phyloP scores from a whole-genome alignment of 2,888 invertebrate species.

The Dicranocentrus wangi region DNA sequence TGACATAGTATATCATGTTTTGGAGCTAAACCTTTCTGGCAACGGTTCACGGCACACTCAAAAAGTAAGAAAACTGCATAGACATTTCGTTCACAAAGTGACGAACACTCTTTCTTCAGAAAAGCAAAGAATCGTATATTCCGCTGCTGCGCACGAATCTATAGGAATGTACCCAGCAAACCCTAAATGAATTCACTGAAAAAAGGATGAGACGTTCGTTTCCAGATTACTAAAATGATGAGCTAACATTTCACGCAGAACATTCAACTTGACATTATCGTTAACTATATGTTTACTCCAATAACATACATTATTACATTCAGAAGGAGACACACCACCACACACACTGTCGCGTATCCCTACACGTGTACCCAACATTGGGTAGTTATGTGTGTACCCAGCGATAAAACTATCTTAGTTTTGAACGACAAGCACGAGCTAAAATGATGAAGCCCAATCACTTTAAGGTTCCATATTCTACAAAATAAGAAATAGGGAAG shows the following conservation, averaged over 20 bases:
- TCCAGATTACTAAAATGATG: constrained; percentile 44
- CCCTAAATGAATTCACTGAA: too few species aligned
- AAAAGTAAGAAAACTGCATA: constrained; percentile 16
- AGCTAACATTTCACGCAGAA: constrained; percentile 58
- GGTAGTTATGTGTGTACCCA: neutral
- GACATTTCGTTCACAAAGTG: neutral
- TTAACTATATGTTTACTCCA: constrained; percentile 46
- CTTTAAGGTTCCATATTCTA: constrained; percentile 41
- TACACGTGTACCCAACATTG: constrained; percentile 19
- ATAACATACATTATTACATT: constrained; percentile 33
- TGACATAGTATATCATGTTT: constrained; percentile 47
- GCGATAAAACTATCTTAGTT: constrained; percentile 6
- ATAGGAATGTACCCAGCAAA: too few species aligned
- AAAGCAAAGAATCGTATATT: too few species aligned
- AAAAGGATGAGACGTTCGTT: constrained; percentile 1
- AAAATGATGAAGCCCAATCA: constrained; percentile 52
- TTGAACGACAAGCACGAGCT: constrained; percentile 33
- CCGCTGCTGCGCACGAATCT: too few species aligned
- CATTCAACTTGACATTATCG: constrained; percentile 63
- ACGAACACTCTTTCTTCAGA: neutral
- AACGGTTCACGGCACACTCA: constrained; percentile 43
- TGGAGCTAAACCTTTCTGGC: constrained; percentile 40
- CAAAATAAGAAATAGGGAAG: constrained; percentile 10
- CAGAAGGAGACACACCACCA: neutral
- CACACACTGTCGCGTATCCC: neutral